Evolutionary conservation across 1,140 invertebrate species (phyloP).

Genomic region (Drosophila seguyi): DNA sequence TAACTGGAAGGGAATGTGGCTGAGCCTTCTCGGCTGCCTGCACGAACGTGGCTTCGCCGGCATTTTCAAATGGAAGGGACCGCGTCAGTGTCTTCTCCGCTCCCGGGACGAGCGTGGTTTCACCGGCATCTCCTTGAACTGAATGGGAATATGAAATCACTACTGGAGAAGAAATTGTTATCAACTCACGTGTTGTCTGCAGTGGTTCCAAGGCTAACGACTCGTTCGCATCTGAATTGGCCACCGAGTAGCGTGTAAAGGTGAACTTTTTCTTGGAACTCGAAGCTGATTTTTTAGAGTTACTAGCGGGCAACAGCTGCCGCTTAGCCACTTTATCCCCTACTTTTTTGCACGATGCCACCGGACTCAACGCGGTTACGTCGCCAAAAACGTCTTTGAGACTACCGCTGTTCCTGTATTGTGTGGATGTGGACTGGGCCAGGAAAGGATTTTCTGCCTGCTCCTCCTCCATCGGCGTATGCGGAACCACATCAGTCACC

Average conservation of each 20-base stretch:
- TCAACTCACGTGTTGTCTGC: slow-evolving; percentile 12
- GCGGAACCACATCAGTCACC: slow-evolving; percentile 16
- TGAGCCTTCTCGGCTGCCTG: slow-evolving; percentile 16
- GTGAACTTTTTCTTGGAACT: slow-evolving; percentile 48
- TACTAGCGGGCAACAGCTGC: slow-evolving; percentile 22
- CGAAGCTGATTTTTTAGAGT: neutral
- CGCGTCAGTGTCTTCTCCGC: slow-evolving; percentile 18
- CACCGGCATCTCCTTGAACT: slow-evolving; percentile 2
- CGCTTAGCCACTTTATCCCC: slow-evolving; percentile 32
- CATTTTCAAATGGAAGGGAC: neutral
- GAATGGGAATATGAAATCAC: neutral
- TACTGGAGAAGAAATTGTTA: neutral
- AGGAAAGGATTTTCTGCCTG: slow-evolving; percentile 49
- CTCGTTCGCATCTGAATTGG: slow-evolving; percentile 10
- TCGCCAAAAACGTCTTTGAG: slow-evolving; percentile 22
- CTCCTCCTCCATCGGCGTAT: slow-evolving; percentile 58
- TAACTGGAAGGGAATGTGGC: neutral
- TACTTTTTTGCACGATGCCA: neutral
- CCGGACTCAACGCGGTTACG: slow-evolving; percentile 39
- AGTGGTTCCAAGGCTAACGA: slow-evolving; percentile 25
- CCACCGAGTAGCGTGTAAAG: slow-evolving; percentile 59
- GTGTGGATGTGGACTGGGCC: slow-evolving; percentile 63
- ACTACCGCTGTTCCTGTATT: slow-evolving; percentile 4
- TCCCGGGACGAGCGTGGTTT: slow-evolving; percentile 8
- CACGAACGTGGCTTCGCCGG: slow-evolving; percentile 6